A percentile compares a stretch with the other conserved stretches of the same genome.
Conservation (phyloP, 2,888 invertebrate species). For the Omphaloscelis lunosa region DNA sequence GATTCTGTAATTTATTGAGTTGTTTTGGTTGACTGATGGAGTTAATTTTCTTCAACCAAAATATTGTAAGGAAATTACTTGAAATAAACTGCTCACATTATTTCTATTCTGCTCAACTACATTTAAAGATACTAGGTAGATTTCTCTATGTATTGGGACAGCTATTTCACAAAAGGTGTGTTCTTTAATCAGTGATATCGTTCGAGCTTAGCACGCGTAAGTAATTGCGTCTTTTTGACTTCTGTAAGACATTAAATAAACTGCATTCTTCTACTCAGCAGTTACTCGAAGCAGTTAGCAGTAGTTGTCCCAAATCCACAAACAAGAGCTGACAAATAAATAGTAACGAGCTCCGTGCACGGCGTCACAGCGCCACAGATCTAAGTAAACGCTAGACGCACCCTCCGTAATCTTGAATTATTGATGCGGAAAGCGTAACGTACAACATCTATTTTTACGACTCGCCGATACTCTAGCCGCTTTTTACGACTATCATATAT, state of each 20-base stretch:
- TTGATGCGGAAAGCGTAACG: constrained; percentile 84
- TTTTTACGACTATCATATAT: constrained; percentile 87
- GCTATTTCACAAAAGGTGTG: background rate
- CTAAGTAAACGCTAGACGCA: constrained; percentile 64
- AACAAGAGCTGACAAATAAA: constrained; percentile 46
- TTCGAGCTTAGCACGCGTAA: background rate
- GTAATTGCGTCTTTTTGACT: background rate
- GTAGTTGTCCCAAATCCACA: constrained; percentile 47
- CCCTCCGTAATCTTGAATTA: constrained; percentile 86
- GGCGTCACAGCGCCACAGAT: constrained; percentile 59
- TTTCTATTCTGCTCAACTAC: no score
- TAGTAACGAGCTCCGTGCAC: constrained; percentile 35
- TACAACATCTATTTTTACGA: constrained; percentile 88
- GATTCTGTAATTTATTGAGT: background rate
- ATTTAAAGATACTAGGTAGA: background rate
- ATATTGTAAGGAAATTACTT: background rate
- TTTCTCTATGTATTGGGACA: background rate
- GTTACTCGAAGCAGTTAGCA: constrained; percentile 13
- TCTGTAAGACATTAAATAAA: constrained; percentile 10
- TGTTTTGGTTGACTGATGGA: background rate
- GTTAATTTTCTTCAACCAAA: background rate
- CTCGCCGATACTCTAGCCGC: constrained; percentile 77
- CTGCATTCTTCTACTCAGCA: constrained; percentile 28
- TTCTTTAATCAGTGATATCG: background rate
- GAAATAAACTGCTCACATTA: background rate